Conservation (phyloP, 1,140 invertebrate species). For the Megalonaias nervosa region DNA sequence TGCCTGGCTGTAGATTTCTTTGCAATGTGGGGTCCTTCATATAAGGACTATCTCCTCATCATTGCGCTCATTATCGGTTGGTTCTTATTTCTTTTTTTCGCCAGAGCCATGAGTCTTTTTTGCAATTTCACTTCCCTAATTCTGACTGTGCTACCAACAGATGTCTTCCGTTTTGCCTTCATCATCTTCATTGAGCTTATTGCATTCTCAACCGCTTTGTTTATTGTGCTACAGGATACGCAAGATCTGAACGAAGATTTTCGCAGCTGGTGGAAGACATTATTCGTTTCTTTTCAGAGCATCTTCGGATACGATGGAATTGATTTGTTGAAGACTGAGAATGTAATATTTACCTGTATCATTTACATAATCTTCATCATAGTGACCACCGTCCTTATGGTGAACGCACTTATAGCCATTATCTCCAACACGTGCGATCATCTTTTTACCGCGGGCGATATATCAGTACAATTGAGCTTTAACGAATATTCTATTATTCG, state of each 20-base stretch:
- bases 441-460: conserved; percentile 21
- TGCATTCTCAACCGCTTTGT: conserved; percentile 40
- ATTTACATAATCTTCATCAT: conserved; percentile 24
- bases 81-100: conserved; percentile 47
- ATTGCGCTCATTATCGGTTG: conserved; percentile 41
- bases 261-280: conserved; percentile 3
- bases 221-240: conserved; percentile 31
- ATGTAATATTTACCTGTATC: conserved; percentile 13
- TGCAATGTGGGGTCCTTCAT: conserved; percentile 15
- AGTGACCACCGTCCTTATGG: conserved; percentile 23
- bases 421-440: conserved; percentile 30
- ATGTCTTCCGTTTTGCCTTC: conserved; percentile 45
- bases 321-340: conserved; percentile 15
- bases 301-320: conserved; percentile 25
- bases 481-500: conserved; percentile 29
- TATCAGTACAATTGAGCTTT: conserved; percentile 23
- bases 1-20: conserved; percentile 26
- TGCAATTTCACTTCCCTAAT: conserved; percentile 51
- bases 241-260: conserved; percentile 1
- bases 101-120: conserved; percentile 40
- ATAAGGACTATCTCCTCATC: conserved; percentile 40
- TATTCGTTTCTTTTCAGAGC: conserved; percentile 22
- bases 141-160: conserved; percentile 44
- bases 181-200: conserved; percentile 41
- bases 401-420: conserved; percentile 30